Percentiles rank a stretch among this genome's conserved stretches.
phyloP scores from a whole-genome alignment of 2,888 invertebrate species.

The Synergus gifuensis region DNA sequence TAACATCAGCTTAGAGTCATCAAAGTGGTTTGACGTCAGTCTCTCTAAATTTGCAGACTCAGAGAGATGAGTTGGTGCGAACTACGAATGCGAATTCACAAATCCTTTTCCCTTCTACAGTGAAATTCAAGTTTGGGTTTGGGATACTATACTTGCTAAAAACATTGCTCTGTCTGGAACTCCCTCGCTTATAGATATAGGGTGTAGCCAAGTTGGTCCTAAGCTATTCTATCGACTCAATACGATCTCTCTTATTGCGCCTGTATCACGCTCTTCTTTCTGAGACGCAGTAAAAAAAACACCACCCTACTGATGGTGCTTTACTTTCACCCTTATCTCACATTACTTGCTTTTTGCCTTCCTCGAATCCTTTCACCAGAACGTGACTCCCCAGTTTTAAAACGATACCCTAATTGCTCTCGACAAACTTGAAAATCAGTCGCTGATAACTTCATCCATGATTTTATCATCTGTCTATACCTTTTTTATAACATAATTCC shows the following conservation, averaged over 20 bases:
- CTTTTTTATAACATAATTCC: not conserved
- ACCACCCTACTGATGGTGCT: constrained; percentile 36
- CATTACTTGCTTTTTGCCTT: constrained; percentile 16
- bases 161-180: constrained; percentile 43
- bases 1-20: constrained; percentile 27
- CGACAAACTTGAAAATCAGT: constrained; percentile 2
- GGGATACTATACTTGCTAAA: constrained; percentile 40
- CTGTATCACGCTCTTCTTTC: constrained; percentile 34
- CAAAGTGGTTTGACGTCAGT: constrained; percentile 29
- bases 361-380: constrained; percentile 15
- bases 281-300: constrained; percentile 29
- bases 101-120: constrained; percentile 45
- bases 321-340: constrained; percentile 39
- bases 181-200: constrained; percentile 36
- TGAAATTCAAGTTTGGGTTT: constrained; percentile 42
- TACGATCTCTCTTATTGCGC: constrained; percentile 39
- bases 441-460: not conserved
- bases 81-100: constrained; percentile 42
- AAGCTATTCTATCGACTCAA: constrained; percentile 32
- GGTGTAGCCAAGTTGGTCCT: constrained; percentile 38
- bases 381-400: constrained; percentile 35
- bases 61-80: not conserved
- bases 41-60: constrained; percentile 28
- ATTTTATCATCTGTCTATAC: not conserved
- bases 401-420: constrained; percentile 27